Percentiles rank a stretch among this genome's conserved stretches.
phyloP scores from a whole-genome alignment of 2,797 vertebrate species.

The Melanogrammus aeglefinus region DNA sequence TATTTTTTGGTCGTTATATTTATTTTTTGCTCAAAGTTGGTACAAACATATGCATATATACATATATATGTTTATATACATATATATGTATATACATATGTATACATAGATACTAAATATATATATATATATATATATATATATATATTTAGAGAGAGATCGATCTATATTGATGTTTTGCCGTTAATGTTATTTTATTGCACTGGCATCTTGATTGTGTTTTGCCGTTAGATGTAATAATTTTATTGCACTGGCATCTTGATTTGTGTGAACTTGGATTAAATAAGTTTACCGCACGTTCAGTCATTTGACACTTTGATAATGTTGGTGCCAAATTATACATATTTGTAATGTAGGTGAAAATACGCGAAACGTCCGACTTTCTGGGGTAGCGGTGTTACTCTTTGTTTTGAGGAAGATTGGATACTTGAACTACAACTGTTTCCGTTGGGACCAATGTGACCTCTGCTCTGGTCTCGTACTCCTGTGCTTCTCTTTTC shows the following conservation, averaged over 20 bases:
- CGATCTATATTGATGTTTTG: conserved; percentile 40
- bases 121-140: not conserved
- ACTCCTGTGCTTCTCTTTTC: conserved; percentile 54
- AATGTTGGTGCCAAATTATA: conserved; percentile 51
- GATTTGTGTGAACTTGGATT: conserved; percentile 56
- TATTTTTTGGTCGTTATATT: not conserved
- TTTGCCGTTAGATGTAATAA: conserved; percentile 39
- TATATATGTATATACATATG: not conserved
- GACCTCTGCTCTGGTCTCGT: conserved; percentile 58
- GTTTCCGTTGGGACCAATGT: conserved; percentile 55
- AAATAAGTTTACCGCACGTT: conserved; percentile 56
- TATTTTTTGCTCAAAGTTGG: conserved; percentile 8
- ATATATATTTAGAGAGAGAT: not conserved
- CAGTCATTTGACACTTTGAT: conserved; percentile 20
- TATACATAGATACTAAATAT: not conserved
- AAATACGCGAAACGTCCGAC: conserved; percentile 44
- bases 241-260: conserved; percentile 61
- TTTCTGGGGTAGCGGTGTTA: conserved; percentile 32
- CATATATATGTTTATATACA: not conserved
- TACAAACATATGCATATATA: not conserved
- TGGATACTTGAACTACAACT: conserved; percentile 52
- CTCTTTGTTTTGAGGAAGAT: conserved; percentile 46
- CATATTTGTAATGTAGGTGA: conserved; percentile 45
- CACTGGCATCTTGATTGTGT: conserved; percentile 59
- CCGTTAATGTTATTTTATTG: conserved; percentile 45